These are phyloP conservation scores for Rafetus swinhoei DNA, from an alignment of 2,113 vertebrate species.

Conservation along the genomic window DNA sequence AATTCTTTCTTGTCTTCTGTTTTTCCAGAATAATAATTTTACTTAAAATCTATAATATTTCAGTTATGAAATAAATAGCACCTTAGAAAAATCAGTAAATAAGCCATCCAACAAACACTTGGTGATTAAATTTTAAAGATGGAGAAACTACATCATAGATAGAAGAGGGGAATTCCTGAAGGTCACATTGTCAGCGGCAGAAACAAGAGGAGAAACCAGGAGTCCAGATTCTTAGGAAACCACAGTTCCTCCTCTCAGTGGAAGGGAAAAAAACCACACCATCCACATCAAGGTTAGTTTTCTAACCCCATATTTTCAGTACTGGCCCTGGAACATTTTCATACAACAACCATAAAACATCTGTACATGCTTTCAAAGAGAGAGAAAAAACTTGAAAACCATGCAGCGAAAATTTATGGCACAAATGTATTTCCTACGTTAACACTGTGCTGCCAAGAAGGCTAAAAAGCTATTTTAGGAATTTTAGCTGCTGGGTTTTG, in stretches of 20 bases:
- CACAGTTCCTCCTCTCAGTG: slow-evolving; percentile 26
- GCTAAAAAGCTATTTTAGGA: slow-evolving; percentile 56
- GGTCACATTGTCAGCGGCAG: slow-evolving; percentile 41
- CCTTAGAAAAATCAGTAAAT: neutral
- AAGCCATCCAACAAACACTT: neutral
- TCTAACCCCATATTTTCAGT: neutral
- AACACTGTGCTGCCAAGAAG: slow-evolving; percentile 53
- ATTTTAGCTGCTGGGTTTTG: slow-evolving; percentile 38
- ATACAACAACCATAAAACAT: slow-evolving; percentile 66
- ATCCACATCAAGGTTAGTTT: slow-evolving; percentile 52
- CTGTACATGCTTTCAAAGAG: slow-evolving; percentile 64
- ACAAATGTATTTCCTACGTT: slow-evolving; percentile 64
- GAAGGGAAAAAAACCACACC: slow-evolving; percentile 42
- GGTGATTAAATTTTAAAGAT: neutral
- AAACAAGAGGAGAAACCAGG: neutral
- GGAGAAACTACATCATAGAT: neutral
- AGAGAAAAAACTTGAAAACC: slow-evolving; percentile 37
- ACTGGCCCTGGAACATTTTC: slow-evolving; percentile 62
- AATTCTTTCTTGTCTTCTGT: neutral
- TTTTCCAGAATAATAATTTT: neutral
- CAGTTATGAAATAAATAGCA: neutral
- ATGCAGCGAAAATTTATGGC: slow-evolving; percentile 63
- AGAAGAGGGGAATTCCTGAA: slow-evolving; percentile 47
- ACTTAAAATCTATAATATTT: neutral
- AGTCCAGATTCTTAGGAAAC: slow-evolving; percentile 10